Percentiles rank a stretch among this genome's conserved stretches.
Conservation (phyloP, 1,140 invertebrate genomes). For the Maniola jurtina region DNA sequence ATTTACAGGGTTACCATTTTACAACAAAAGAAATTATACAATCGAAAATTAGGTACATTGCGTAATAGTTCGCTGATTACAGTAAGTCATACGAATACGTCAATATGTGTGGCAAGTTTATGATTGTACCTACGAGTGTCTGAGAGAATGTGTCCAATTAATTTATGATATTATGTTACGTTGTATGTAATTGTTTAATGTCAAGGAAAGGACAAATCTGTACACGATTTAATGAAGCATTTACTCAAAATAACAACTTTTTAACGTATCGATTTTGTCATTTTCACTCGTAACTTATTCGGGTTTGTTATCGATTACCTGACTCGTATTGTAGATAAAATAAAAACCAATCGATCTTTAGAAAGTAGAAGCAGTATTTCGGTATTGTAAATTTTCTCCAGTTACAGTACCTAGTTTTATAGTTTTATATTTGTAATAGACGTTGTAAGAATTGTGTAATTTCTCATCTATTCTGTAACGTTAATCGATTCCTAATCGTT, state of each 20-base stretch:
- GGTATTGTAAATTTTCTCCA: slow-evolving; percentile 60
- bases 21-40: neutral
- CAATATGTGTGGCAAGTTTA: slow-evolving; percentile 52
- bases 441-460: slow-evolving; percentile 48
- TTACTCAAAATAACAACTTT: slow-evolving; percentile 45
- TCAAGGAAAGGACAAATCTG: slow-evolving; percentile 53
- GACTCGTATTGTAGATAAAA: slow-evolving; percentile 53
- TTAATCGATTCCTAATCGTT: slow-evolving; percentile 34
- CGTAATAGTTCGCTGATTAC: slow-evolving; percentile 32
- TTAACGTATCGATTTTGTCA: slow-evolving; percentile 49
- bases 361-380: slow-evolving; percentile 70
- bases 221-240: slow-evolving; percentile 46
- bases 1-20: slow-evolving; percentile 26
- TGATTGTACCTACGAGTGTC: slow-evolving; percentile 61
- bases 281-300: slow-evolving; percentile 58
- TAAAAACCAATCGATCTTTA: slow-evolving; percentile 48
- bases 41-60: neutral
- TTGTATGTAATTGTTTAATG: slow-evolving; percentile 34
- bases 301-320: slow-evolving; percentile 26
- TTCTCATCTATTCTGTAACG: slow-evolving; percentile 40
- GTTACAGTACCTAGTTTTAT: slow-evolving; percentile 67
- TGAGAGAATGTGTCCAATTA: slow-evolving; percentile 55
- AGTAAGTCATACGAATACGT: slow-evolving; percentile 19
- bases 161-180: slow-evolving; percentile 57
- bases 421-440: slow-evolving; percentile 62